Conservation (phyloP, 2,888 invertebrate genomes). For the Thyatira batis region DNA sequence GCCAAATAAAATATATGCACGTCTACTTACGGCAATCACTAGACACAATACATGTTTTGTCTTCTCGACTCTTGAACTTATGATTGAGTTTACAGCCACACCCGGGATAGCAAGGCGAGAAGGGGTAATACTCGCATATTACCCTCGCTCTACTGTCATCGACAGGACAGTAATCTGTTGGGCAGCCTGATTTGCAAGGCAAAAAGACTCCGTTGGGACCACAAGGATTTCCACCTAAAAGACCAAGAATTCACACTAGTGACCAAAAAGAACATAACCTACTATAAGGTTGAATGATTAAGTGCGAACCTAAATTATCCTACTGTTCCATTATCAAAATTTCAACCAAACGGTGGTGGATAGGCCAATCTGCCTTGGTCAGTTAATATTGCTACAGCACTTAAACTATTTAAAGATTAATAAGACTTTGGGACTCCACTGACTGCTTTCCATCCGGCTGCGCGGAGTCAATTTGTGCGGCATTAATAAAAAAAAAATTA, state of each 20-base stretch:
- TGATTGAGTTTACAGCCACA: constrained; percentile 42
- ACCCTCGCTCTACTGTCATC: constrained; percentile 28
- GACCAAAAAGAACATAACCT: no score
- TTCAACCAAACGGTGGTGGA: no score
- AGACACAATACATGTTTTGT: constrained; percentile 37
- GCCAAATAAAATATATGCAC: no score
- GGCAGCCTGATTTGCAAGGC: constrained; percentile 28
- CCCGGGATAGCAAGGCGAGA: constrained; percentile 34
- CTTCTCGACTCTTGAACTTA: constrained; percentile 23
- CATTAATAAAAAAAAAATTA: constrained; percentile 3
- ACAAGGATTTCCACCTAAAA: constrained; percentile 44
- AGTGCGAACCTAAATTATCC: no score
- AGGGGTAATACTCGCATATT: constrained; percentile 29
- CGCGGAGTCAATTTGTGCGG: neutral
- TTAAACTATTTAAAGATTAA: no score
- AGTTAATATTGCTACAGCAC: no score
- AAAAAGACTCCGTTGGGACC: constrained; percentile 31
- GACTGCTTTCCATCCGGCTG: no score
- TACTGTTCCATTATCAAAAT: no score
- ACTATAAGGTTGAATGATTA: no score
- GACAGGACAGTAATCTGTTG: constrained; percentile 36
- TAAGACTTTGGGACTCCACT: no score
- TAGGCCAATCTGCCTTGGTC: no score
- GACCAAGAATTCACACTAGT: no score
- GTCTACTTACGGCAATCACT: constrained; percentile 32